phyloP scores from a whole-genome alignment of 2,888 invertebrate species.

The Aquatica leii region DNA sequence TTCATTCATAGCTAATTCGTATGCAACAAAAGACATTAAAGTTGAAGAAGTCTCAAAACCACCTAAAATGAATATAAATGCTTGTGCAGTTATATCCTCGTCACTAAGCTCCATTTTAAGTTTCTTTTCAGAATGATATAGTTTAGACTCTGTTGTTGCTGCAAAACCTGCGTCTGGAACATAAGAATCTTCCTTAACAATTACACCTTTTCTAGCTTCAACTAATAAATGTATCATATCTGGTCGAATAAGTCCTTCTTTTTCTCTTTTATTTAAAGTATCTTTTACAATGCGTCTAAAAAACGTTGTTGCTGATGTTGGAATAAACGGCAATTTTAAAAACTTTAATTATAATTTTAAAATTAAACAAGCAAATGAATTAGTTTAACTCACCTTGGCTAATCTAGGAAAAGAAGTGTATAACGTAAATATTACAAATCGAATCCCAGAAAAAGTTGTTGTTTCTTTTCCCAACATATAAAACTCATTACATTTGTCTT shows the following conservation, averaged over 20 bases:
- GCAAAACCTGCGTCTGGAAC: too few species aligned
- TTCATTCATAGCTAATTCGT: too few species aligned
- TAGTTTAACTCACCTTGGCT: background rate
- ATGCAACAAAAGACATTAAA: constrained; percentile 62
- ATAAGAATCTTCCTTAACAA: too few species aligned
- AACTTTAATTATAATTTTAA: constrained; percentile 10
- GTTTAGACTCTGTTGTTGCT: too few species aligned
- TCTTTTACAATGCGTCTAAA: too few species aligned
- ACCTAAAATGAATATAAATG: too few species aligned
- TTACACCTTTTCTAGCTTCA: constrained; percentile 52
- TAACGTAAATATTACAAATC: background rate
- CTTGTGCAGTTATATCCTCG: too few species aligned
- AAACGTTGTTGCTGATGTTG: constrained; percentile 54
- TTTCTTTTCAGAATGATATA: too few species aligned
- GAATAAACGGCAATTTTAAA: constrained; percentile 9
- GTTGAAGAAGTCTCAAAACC: constrained; percentile 62
- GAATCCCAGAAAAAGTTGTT: constrained; percentile 11
- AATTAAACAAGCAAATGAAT: background rate
- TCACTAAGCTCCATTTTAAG: constrained; percentile 61
- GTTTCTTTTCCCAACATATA: constrained; percentile 55
- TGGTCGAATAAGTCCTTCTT: too few species aligned
- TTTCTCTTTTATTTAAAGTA: too few species aligned
- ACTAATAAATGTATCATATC: too few species aligned
- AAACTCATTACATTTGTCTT: constrained; percentile 66
- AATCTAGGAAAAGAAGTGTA: constrained; percentile 11